Percentiles rank a stretch among this genome's conserved stretches.
phyloP scores from a whole-genome alignment of 2,797 vertebrate species.

The Lophotriccus pileatus region DNA sequence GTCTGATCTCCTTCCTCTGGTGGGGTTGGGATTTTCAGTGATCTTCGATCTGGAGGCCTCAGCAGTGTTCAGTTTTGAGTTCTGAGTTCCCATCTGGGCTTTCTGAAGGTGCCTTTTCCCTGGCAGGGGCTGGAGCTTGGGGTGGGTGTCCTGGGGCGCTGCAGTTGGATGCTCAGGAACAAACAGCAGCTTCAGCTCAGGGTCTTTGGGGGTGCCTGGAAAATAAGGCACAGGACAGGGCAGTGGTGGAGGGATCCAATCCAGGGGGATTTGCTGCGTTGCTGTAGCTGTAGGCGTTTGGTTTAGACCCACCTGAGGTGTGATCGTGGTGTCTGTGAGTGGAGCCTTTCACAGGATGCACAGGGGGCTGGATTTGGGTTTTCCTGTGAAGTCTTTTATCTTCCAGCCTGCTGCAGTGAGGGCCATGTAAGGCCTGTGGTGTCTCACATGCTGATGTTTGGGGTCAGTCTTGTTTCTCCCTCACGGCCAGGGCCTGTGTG shows the following conservation, averaged over 20 bases:
- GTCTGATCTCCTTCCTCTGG: not conserved
- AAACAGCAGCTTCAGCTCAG: not conserved
- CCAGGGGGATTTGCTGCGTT: not conserved
- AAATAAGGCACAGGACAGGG: not conserved
- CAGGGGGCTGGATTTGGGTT: accelerated
- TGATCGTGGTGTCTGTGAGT: accelerated
- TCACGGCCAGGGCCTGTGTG: too few relatives aligned
- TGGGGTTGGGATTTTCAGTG: accelerated
- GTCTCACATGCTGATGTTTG: accelerated
- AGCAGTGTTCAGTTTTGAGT: not conserved
- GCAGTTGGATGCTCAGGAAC: accelerated
- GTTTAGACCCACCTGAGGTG: not conserved
- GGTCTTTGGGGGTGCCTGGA: not conserved
- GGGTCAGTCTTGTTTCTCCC: not conserved
- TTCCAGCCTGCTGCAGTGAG: not conserved
- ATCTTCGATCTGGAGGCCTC: not conserved
- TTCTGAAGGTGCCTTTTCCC: not conserved
- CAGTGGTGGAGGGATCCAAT: not conserved
- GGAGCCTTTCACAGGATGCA: accelerated
- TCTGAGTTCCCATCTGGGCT: not conserved
- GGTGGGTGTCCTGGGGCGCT: accelerated
- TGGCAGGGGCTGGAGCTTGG: not conserved
- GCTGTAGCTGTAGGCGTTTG: not conserved
- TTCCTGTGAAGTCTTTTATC: not conserved
- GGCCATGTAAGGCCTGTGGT: accelerated